These are phyloP conservation scores for Theodoxus fluviatilis DNA, from an alignment of 2,888 invertebrate species.

Conservation along the genomic window DNA sequence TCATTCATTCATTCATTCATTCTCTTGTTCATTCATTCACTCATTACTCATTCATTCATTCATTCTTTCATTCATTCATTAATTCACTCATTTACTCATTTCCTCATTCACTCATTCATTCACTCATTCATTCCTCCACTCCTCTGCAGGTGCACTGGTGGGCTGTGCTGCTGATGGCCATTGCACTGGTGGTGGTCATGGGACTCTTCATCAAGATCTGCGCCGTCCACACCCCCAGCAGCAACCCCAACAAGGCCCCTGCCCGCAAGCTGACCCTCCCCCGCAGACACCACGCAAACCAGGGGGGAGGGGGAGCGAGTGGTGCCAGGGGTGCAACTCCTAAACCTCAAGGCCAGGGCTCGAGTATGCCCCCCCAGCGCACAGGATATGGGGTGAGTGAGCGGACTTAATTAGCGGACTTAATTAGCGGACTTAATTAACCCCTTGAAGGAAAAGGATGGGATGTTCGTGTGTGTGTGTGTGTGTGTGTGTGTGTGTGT, in stretches of 20 bases:
- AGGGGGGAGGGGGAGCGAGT: conserved; percentile 29
- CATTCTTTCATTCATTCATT: no score
- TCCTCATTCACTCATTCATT: no score
- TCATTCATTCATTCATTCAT: no score
- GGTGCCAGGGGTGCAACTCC: no score
- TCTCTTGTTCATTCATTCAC: no score
- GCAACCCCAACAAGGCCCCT: conserved; percentile 96
- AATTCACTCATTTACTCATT: background rate
- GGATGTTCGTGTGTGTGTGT: no score
- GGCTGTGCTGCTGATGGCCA: conserved; percentile 84
- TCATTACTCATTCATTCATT: no score
- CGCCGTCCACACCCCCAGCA: conserved; percentile 98
- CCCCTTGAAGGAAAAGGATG: no score
- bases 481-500: no score
- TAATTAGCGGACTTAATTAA: no score
- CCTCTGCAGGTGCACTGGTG: conserved; percentile 62
- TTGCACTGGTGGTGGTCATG: conserved; percentile 93
- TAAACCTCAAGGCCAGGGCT: background rate
- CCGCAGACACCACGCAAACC: conserved; percentile 39
- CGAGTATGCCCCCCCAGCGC: background rate
- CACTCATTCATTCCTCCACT: no score
- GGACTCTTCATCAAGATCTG: conserved; percentile 98
- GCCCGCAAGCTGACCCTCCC: conserved; percentile 80
- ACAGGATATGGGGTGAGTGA: background rate
- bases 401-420: no score